Conservation (phyloP, 2,797 vertebrate species). For the Chelidonichthys spinosus region DNA sequence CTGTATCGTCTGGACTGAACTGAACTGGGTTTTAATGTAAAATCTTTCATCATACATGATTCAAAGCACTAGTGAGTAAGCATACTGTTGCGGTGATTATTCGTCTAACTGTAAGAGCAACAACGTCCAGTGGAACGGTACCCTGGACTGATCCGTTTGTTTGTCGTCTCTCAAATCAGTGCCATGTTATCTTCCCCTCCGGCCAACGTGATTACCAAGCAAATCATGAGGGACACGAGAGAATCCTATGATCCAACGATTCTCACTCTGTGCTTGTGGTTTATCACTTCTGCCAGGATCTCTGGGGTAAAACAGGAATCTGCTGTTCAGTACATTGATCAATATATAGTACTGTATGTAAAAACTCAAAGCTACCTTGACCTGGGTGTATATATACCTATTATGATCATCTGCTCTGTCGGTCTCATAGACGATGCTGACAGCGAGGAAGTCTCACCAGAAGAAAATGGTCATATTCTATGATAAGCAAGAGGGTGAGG, state of each 20-base stretch:
- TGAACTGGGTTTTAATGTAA: no score
- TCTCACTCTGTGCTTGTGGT: not conserved
- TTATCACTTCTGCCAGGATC: not conserved
- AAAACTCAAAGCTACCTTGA: not conserved
- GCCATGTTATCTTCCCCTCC: constrained; percentile 37
- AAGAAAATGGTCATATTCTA: constrained; percentile 5
- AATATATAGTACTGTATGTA: not conserved
- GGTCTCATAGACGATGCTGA: not conserved
- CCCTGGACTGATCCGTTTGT: constrained; percentile 14
- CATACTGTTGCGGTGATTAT: not conserved
- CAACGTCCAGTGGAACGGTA: not conserved
- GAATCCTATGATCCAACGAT: constrained; percentile 30
- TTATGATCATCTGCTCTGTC: not conserved
- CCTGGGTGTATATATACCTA: not conserved
- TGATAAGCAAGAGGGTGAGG: constrained; percentile 11
- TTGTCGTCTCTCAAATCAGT: constrained; percentile 25
- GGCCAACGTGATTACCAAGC: constrained; percentile 44
- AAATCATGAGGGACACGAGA: constrained; percentile 13
- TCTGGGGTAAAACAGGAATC: not conserved
- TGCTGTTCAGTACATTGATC: not conserved
- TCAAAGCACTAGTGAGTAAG: no score
- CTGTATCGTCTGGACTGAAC: no score
- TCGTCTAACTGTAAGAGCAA: not conserved
- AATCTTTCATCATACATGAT: no score
- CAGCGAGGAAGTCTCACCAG: constrained; percentile 7